phyloP scores from a whole-genome alignment of 2,888 invertebrate genomes.

The Pteria penguin region DNA sequence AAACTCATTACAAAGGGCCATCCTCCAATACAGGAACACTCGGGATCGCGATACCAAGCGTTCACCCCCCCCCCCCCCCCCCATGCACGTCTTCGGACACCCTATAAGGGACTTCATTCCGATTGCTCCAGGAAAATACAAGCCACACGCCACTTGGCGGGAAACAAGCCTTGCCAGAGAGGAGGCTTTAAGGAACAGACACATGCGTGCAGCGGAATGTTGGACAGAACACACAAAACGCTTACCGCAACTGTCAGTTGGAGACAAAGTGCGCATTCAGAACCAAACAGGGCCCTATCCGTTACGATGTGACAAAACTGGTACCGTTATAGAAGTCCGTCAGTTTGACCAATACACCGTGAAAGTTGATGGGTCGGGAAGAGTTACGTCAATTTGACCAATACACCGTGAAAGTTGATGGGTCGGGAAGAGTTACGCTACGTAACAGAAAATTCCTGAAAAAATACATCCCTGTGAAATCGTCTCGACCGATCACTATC shows the following conservation, averaged over 20 bases:
- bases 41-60: slow-evolving; percentile 57
- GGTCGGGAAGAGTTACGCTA: slow-evolving; percentile 32
- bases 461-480: no score
- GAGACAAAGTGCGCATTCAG: slow-evolving; percentile 54
- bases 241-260: slow-evolving; percentile 46
- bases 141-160: slow-evolving; percentile 54
- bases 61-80: no score
- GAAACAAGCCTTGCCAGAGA: slow-evolving; percentile 46
- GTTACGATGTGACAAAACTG: slow-evolving; percentile 63
- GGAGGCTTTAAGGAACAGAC: slow-evolving; percentile 57
- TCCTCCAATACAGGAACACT: slow-evolving; percentile 59
- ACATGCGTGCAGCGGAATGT: slow-evolving; percentile 51
- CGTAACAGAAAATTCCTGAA: slow-evolving; percentile 44
- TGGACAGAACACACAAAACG: slow-evolving; percentile 52
- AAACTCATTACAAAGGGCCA: slow-evolving; percentile 53
- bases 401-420: slow-evolving; percentile 31
- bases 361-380: slow-evolving; percentile 49
- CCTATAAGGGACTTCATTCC: slow-evolving; percentile 57
- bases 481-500: no score
- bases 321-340: slow-evolving; percentile 55
- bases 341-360: slow-evolving; percentile 56
- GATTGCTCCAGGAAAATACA: slow-evolving; percentile 46
- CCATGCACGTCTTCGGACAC: slow-evolving; percentile 55
- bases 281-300: slow-evolving; percentile 58
- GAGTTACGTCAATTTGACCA: slow-evolving; percentile 47